Conservation (phyloP, 2,797 vertebrate genomes). For the Pseudotriccus pelzelni region DNA sequence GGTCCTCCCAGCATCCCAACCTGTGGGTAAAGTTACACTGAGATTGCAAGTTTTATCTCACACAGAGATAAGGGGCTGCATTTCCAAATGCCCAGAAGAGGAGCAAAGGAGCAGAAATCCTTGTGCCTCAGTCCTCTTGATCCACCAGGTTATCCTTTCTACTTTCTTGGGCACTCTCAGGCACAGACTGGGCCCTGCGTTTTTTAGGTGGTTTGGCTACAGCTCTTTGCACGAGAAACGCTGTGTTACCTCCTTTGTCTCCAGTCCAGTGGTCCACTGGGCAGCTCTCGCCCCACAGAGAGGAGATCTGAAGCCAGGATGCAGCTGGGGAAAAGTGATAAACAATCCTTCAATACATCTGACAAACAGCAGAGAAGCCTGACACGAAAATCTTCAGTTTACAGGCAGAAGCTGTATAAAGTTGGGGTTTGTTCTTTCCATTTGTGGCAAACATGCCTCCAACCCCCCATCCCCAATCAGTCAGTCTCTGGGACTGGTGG, state of each 20-base stretch:
- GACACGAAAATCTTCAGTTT: background rate
- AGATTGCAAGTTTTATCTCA: background rate
- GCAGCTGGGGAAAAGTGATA: background rate
- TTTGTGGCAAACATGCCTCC: background rate
- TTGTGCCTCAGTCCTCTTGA: background rate
- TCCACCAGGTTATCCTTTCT: background rate
- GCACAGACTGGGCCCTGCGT: background rate
- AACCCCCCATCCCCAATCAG: accelerated
- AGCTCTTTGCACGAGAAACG: accelerated
- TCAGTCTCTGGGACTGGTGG: accelerated
- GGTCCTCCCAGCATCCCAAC: background rate
- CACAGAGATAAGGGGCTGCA: background rate
- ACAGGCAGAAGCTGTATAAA: background rate
- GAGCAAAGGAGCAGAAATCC: background rate
- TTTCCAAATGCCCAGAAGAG: background rate
- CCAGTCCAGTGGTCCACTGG: background rate
- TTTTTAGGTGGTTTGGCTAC: background rate
- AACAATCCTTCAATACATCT: background rate
- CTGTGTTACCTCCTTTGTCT: background rate
- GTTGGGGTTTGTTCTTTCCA: background rate
- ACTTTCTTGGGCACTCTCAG: no score
- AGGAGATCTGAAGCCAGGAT: background rate
- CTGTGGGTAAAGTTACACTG: accelerated
- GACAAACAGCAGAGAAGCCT: background rate
- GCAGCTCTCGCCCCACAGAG: background rate